phyloP scores from a whole-genome alignment of 1,140 invertebrate species.

The Latrodectus geometricus region DNA sequence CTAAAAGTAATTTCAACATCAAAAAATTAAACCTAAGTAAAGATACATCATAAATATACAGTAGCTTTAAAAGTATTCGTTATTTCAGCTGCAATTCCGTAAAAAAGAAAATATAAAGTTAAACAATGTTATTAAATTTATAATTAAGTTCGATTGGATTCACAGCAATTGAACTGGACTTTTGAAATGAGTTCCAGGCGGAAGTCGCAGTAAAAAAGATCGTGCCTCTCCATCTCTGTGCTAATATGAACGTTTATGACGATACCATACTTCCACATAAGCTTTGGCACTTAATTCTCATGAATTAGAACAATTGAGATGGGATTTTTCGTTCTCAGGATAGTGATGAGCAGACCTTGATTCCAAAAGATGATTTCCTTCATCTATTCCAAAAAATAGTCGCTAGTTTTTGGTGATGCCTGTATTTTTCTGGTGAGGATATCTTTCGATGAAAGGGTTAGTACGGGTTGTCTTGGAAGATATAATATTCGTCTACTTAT shows the following conservation, averaged over 20 bases:
- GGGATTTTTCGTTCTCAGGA: neutral
- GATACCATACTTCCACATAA: neutral
- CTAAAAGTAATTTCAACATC: too few relatives aligned
- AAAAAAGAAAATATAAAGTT: too few relatives aligned
- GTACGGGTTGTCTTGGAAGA: neutral
- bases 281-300: neutral
- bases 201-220: neutral
- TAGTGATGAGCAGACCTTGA: constrained; percentile 11
- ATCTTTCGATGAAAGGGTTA: neutral
- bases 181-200: neutral
- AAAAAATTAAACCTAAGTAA: too few relatives aligned
- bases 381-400: neutral
- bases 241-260: neutral
- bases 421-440: neutral
- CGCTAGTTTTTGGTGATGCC: neutral
- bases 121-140: too few relatives aligned
- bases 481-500: neutral
- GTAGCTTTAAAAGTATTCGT: too few relatives aligned
- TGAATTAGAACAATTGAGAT: neutral
- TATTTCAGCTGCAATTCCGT: too few relatives aligned
- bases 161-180: neutral
- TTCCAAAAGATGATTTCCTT: neutral
- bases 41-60: too few relatives aligned
- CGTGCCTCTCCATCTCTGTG: neutral
- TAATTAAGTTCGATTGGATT: neutral